These are phyloP conservation scores for Motacilla tschutschensis DNA, from an alignment of 2,113 vertebrate genomes.

Conservation along the genomic window DNA sequence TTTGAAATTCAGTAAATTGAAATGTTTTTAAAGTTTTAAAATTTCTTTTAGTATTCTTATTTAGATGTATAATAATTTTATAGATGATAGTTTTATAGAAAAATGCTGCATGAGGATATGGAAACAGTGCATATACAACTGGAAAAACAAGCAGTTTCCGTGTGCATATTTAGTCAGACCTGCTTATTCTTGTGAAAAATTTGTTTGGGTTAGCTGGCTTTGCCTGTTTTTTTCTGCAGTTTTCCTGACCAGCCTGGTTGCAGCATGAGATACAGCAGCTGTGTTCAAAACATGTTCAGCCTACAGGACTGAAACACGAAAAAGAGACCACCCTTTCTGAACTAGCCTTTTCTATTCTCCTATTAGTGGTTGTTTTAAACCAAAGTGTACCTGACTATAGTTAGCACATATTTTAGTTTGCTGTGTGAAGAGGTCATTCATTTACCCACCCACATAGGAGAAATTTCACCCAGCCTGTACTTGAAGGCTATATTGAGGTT, in stretches of 20 bases:
- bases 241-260: neutral
- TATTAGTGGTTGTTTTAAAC: neutral
- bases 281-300: neutral
- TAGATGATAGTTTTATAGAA: neutral
- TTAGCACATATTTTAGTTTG: neutral
- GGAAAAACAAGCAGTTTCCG: neutral
- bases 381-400: neutral
- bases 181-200: neutral
- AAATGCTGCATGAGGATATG: neutral
- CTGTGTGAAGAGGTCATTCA: neutral
- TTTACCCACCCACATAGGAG: neutral
- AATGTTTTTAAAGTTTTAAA: neutral
- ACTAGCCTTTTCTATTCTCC: neutral
- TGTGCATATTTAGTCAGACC: neutral
- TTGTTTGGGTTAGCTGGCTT: neutral
- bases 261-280: neutral
- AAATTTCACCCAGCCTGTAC: neutral
- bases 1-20: neutral
- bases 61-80: neutral
- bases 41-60: neutral
- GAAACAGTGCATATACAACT: neutral
- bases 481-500: neutral
- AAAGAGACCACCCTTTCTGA: neutral
- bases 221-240: neutral
- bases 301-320: neutral